Evolutionary conservation across 2,797 vertebrate genomes (phyloP), one percentile per base, ranked within the genome.

Genomic region (Lithobates pipiens): DNA sequence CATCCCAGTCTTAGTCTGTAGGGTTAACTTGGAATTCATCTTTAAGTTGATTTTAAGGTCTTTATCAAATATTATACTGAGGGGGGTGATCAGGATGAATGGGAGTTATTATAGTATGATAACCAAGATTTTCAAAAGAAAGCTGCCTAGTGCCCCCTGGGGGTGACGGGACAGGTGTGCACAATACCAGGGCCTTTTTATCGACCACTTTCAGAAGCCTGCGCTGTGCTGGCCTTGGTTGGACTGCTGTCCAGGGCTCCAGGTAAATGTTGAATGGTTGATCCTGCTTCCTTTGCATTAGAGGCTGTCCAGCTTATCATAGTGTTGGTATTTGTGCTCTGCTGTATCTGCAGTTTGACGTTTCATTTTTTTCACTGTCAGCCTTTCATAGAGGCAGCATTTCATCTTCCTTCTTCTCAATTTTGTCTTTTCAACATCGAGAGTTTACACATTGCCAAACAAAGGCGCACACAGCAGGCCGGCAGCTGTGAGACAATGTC

Each of bases 261-360:
- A 27, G 65, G 32, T 78, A 68, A 61, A 69, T 5, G 61, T 69
- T 29, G 34, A 5, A 25, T 32, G 36, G 78, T 80, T 32, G 25
- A 69, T 61, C 39, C 54, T 42, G 50, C 50, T 39, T 73, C 18
- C 34, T 29, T 39, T 82, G 36, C 73, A 46, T 57, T 67, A 32
- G 70, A 23, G 15, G 70, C 70, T 74, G 70, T 29, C 39, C 46
- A 10, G 54, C 57, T 72, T 82, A 61, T 63, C 54, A 63, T 39
- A 13, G 54, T 32, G 34, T 32, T 75, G 71, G 54, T 71, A 71
- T 77, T 71, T 72, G 65, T 44, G 70, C 83, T 32, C 42, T 27
- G 68, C 76, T 78, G 69, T 27, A 46, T 84, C 46, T 77, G 82
- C 82, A 77, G 75, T 84, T 84, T 78, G 46, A 78, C 67, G 76